Evolutionary conservation across 2,888 invertebrate genomes (phyloP).

Genomic region (Leptarthrus brevirostris): DNA sequence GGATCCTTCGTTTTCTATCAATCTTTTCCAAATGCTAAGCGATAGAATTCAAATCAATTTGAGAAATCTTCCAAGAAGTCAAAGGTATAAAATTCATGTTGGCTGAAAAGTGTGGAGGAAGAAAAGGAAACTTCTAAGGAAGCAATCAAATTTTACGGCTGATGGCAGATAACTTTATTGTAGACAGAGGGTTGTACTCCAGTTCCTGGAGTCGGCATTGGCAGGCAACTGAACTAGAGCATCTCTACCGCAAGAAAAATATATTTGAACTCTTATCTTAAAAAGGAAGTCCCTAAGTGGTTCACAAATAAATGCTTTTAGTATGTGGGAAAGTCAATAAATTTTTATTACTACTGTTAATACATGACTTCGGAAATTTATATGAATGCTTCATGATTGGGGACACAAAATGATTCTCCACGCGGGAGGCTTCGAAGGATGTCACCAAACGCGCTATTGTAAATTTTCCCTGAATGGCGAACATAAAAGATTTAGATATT

Average conservation of each 20-base stretch:
- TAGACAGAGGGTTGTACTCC: constrained; percentile 18
- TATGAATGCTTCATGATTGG: constrained; percentile 40
- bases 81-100: constrained; percentile 42
- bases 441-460: not conserved
- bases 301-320: constrained; percentile 45
- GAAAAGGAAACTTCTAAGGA: constrained; percentile 46
- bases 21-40: constrained; percentile 14
- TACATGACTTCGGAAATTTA: constrained; percentile 44
- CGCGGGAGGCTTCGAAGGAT: not conserved
- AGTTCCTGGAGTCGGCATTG: not conserved
- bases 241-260: constrained; percentile 1
- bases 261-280: constrained; percentile 25
- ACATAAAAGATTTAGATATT: not conserved
- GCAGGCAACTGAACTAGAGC: not conserved
- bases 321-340: constrained; percentile 42
- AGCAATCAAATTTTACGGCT: constrained; percentile 49
- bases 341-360: constrained; percentile 46
- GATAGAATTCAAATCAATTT: constrained; percentile 42
- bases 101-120: constrained; percentile 38
- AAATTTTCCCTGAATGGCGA: not conserved
- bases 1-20: constrained; percentile 29
- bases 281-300: constrained; percentile 41
- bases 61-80: constrained; percentile 19
- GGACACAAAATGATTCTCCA: not conserved
- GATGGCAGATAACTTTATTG: constrained; percentile 47